A percentile compares a stretch with the other conserved stretches of the same genome.
Evolutionary conservation across 2,113 vertebrate species (phyloP).

Genomic region (mouse (Mus musculus)): GRCm39 chr14:9222001-9222500

Average conservation of each 20-base stretch:
- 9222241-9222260: neutral
- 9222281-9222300: neutral
- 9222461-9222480: neutral
- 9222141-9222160: neutral
- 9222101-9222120: neutral
- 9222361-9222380: conserved; percentile 34
- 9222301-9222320: neutral
- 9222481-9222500: neutral
- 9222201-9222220: neutral
- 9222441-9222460: neutral
- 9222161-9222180: neutral
- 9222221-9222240: neutral
- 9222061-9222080: neutral
- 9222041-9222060: neutral
- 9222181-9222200: neutral
- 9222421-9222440: neutral
- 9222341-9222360: neutral
- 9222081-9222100: neutral
- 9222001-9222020: too few relatives aligned
- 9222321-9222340: neutral
- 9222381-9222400: conserved; percentile 39
- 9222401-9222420: neutral
- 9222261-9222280: neutral
- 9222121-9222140: neutral
- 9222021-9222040: neutral